phyloP scores from a whole-genome alignment of 2,888 invertebrate species.

The Omphaloscelis lunosa region DNA sequence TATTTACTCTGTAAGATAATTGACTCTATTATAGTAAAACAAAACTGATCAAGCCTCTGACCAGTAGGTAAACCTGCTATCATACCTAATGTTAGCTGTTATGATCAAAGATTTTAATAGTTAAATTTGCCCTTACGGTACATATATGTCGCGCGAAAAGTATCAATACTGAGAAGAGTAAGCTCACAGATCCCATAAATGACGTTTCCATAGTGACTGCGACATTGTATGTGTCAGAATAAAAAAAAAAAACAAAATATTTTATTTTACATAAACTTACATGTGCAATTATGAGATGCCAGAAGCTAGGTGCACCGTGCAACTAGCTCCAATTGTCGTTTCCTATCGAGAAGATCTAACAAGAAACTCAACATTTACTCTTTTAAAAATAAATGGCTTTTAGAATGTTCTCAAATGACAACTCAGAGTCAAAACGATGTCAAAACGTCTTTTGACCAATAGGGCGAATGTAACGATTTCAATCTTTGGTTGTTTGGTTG shows the following conservation, averaged over 20 bases:
- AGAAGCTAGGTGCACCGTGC: too few species aligned
- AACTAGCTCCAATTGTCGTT: too few species aligned
- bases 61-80: background rate
- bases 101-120: background rate
- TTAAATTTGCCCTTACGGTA: background rate
- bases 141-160: background rate
- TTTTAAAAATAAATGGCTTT: too few species aligned
- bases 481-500: background rate
- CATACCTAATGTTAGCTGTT: background rate
- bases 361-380: too few species aligned
- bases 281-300: too few species aligned
- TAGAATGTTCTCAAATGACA: too few species aligned
- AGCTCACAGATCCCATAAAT: background rate
- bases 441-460: background rate
- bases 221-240: background rate
- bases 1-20: constrained; percentile 15
- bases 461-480: background rate
- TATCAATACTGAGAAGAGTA: background rate
- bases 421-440: background rate
- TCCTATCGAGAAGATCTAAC: too few species aligned
- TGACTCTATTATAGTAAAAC: constrained; percentile 6
- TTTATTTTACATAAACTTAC: too few species aligned
- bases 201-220: background rate
- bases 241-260: too few species aligned
- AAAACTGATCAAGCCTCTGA: background rate